Percentiles rank a stretch among this genome's conserved stretches.
Evolutionary conservation across 2,113 vertebrate species (phyloP).

Genomic region (Maccullochella peelii): DNA sequence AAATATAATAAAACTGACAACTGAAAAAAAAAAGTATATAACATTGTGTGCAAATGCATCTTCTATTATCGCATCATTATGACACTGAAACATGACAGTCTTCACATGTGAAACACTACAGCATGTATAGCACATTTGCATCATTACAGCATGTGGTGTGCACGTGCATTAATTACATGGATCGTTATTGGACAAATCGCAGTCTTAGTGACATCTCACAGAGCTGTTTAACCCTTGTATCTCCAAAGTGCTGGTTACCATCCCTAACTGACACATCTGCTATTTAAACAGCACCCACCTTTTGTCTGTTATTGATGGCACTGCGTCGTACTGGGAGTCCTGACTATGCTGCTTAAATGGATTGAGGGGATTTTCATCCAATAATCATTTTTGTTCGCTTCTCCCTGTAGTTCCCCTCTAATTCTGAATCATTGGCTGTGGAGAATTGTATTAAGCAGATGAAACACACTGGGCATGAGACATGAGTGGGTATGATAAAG

Average conservation of each 20-base stretch:
- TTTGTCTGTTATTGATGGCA: conserved; percentile 55
- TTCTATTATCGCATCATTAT: not conserved
- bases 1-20: not conserved
- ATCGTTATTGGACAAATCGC: not conserved
- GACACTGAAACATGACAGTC: not conserved
- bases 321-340: conserved; percentile 37
- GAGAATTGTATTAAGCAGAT: conserved; percentile 69
- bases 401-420: conserved; percentile 61
- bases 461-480: conserved; percentile 58
- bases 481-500: conserved; percentile 59
- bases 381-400: conserved; percentile 63
- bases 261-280: conserved; percentile 32
- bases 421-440: conserved; percentile 70
- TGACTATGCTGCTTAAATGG: conserved; percentile 47
- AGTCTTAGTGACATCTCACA: not conserved
- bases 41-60: not conserved
- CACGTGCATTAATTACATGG: not conserved
- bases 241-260: conserved; percentile 25
- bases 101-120: not conserved
- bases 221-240: conserved; percentile 15
- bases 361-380: conserved; percentile 65
- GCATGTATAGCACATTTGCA: not conserved
- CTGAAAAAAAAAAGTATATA: not conserved
- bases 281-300: conserved; percentile 40
- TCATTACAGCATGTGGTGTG: not conserved